Conservation (phyloP, 2,797 vertebrate genomes). For the Syndactyla subalaris region DNA sequence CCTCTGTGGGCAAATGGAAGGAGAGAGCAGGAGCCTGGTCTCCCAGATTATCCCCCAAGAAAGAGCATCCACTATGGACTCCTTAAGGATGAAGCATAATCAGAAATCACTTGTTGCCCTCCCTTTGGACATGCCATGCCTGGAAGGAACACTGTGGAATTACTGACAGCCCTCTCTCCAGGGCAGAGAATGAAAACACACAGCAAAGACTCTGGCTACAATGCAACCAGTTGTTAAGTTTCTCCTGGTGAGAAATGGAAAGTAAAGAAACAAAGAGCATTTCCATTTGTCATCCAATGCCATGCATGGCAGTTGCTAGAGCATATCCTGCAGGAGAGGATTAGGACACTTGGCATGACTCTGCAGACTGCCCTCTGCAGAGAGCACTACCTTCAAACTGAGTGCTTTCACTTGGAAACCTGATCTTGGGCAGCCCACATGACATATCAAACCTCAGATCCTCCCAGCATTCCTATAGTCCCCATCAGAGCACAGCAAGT, state of each 20-base stretch:
- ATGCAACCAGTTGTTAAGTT: not conserved
- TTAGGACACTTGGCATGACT: accelerated
- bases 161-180: not conserved
- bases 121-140: accelerated
- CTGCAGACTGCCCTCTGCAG: not conserved
- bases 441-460: not conserved
- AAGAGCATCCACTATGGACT: not conserved
- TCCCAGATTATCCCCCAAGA: not conserved
- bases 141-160: not conserved
- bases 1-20: not conserved
- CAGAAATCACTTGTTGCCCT: accelerated
- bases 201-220: not conserved
- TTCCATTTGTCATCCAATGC: not conserved
- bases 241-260: not conserved
- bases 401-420: not conserved
- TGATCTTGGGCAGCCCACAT: not conserved
- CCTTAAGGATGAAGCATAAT: not conserved
- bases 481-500: not conserved
- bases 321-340: not conserved
- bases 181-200: not conserved
- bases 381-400: not conserved
- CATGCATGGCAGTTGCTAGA: not conserved
- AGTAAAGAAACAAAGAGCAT: not conserved
- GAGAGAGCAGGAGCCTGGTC: not conserved
- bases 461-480: not conserved